Base-by-base conservation (phyloP, 2,113 vertebrate genomes). In the Arothron firmamentum region DNA sequence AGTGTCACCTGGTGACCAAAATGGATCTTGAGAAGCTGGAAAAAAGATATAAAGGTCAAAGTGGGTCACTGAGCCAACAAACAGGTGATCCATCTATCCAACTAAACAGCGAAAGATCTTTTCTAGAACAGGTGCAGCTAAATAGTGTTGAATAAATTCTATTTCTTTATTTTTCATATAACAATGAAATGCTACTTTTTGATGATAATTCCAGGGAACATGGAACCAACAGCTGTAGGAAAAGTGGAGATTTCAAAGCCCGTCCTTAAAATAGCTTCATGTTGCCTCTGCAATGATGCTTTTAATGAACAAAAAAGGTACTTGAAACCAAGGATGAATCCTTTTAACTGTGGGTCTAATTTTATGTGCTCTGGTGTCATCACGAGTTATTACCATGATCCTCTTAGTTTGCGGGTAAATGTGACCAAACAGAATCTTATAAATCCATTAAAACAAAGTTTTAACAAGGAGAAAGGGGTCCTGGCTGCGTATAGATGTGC, bases 1-100 rank as follows among this genome's bases (percentile, higher is more conserved):
- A 87, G 41, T 95, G 92, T 61, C 88, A 87, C 8, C 69, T 87
- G 2, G 65, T 94, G 73, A 74, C 86, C 7, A 90, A 61, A 41
- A 87, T 93, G 16, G 82, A 95, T 78, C 82, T 96, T 48, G 81
- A 84, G 49, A 94, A 90, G 82, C 73, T 90, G 15, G 83, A 80
- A 14, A 87, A 90, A 62, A 92, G 78, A 60, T 85, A 93, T 81
- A 50, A 59, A 59, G 74, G 42, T 58, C 77, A 64, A 10, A 47
- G 62, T 46, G 56, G 70, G 15, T 42, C 20, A 15, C 20, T 18
- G 10, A 72, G n/a, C 41, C 52, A 68, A 21, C 51, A 67, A 76
- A 21, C 48, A 78, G 86, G 82, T 83, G 55, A 69, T 10, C 12
- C n/a, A 49, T 20, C 25, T 31, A 34, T 21, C 43, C 14, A 47